Base-by-base conservation (phyloP, 2,888 invertebrate genomes). In the Torymus aiolomorphi region DNA sequence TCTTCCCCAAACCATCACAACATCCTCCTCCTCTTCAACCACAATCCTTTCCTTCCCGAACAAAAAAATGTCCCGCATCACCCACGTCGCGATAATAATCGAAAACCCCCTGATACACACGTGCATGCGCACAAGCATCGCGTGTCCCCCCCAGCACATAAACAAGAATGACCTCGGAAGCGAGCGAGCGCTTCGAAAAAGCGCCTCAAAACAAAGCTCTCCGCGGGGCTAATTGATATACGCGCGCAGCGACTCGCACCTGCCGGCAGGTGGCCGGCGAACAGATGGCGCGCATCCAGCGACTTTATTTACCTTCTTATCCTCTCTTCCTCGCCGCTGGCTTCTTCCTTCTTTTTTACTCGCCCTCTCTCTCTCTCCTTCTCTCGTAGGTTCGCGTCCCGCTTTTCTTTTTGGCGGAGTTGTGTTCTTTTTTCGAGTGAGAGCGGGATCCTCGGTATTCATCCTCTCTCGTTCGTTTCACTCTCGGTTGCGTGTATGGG, bases 231-330 rank as follows among this genome's bases (percentile, higher is more conserved):
- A 87, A 88, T 87, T 86, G 88, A 88, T 86, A 85, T 18, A 56
- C 16, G 59, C 13, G 52, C 16, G n/a, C 13, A 13, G 20, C 88
- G 87, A 84, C 85, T 83, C 82, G 85, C 88, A 88, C 88, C 88
- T 89, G 88, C 87, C 87, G 88, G 86, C 88, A 88, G 88, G 86
- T 88, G 88, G 87, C 81, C 85, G 82, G 81, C 86, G 88, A 86
- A 85, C 87, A 88, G 87, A 88, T 87, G 88, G 85, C 78, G 75
- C 63, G 77, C 78, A 51, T 67, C 67, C 59, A 13, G 16, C 14
- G 54, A 54, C 61, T 80, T 73, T 70, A 67, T 76, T 78, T 69
- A 72, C 61, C 76, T 70, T 66, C 67, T 75, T 75, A 75, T 61
- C n/a, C 71, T 13, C 57, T 57, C 61, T 77, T 73, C 59, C 24